Evolutionary conservation across 2,797 vertebrate species (phyloP), one percentile per base, ranked within the genome.

Genomic region (Lepilemur septentrionalis): DNA sequence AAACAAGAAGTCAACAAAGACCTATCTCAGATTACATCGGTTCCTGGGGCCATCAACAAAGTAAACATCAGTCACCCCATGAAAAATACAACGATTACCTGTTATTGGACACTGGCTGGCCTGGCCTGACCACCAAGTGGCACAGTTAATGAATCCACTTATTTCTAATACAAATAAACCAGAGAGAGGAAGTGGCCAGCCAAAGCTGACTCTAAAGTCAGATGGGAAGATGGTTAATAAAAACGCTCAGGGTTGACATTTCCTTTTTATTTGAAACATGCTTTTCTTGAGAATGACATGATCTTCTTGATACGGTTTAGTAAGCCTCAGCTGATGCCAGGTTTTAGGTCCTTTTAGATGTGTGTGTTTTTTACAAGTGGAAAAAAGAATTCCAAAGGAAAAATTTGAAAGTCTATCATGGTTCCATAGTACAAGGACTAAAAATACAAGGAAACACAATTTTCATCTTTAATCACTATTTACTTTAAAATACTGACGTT

Each of bases 91-190:
- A 97, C 95, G 97, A 97, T 98, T 97, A 97, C 98, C 98, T 97
- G 96, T 98, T 98, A 98, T 91, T 98, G 98, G 98, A 98, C 97
- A 97, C 97, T 99, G 98, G 98, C 98, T 98, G 98, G 98, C 98
- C 89, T 90, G 97, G 98, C 98, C 98, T 98, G 98, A 98, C 99
- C 98, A 98, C 97, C 89, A 95, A 99, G 98, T 97, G 97, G 98
- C 98, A 98, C 96, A 97, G 98, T 98, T 99, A 99, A 98, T 98
- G 98, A 99, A 99, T 99, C 99, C 98, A 98, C 98, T 99, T 98
- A 98, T 98, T 99, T 99, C 99, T 99, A 99, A 99, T 99, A 99
- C 99, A 99, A 99, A 99, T 99, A 99, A 99, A 99, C 99, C 98
- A 97, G 98, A 98, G 98, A 98, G 98, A 99, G 99, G 99, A 99